A percentile compares a stretch with the other conserved stretches of the same genome.
These are phyloP conservation scores for Drosophila prosaltans DNA, from an alignment of 1,140 invertebrate genomes.

Conservation along the genomic window DNA sequence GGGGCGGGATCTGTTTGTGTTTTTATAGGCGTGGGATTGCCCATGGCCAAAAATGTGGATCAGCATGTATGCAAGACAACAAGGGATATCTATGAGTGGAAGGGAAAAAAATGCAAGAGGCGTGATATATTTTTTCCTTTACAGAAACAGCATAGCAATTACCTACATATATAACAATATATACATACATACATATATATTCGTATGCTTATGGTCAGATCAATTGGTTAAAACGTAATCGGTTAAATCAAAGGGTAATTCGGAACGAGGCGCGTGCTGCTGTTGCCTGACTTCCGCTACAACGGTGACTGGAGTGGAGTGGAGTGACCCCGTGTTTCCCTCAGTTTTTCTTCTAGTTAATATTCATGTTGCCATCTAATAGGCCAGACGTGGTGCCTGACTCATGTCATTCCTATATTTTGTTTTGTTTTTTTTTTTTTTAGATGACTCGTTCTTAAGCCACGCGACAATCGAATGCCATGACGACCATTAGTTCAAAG, in stretches of 20 bases:
- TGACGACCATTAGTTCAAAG: slow-evolving; percentile 56
- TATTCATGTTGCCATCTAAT: slow-evolving; percentile 65
- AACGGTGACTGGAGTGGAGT: slow-evolving; percentile 12
- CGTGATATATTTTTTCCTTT: slow-evolving; percentile 29
- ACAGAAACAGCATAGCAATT: slow-evolving; percentile 9
- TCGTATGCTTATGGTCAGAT: slow-evolving; percentile 25
- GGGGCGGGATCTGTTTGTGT: slow-evolving; percentile 14
- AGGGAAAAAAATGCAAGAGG: slow-evolving; percentile 32
- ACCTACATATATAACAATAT: background rate
- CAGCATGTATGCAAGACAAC: slow-evolving; percentile 14
- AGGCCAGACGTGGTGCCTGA: slow-evolving; percentile 71
- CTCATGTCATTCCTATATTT: slow-evolving; percentile 46
- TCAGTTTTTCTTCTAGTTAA: slow-evolving; percentile 56
- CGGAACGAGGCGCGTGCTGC: slow-evolving; percentile 47
- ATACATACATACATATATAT: background rate
- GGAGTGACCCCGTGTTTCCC: slow-evolving; percentile 26
- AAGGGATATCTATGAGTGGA: slow-evolving; percentile 14
- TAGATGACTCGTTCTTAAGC: slow-evolving; percentile 42
- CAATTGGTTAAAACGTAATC: slow-evolving; percentile 26
- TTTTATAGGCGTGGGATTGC: slow-evolving; percentile 79
- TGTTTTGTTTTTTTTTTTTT: background rate
- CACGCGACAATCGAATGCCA: slow-evolving; percentile 46
- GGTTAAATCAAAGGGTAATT: slow-evolving; percentile 51
- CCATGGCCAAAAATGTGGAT: slow-evolving; percentile 55
- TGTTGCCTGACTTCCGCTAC: slow-evolving; percentile 68